Evolutionary conservation across 2,113 vertebrate species (phyloP), one percentile per base, ranked within the genome.

Genomic region (Chionomys nivalis): DNA sequence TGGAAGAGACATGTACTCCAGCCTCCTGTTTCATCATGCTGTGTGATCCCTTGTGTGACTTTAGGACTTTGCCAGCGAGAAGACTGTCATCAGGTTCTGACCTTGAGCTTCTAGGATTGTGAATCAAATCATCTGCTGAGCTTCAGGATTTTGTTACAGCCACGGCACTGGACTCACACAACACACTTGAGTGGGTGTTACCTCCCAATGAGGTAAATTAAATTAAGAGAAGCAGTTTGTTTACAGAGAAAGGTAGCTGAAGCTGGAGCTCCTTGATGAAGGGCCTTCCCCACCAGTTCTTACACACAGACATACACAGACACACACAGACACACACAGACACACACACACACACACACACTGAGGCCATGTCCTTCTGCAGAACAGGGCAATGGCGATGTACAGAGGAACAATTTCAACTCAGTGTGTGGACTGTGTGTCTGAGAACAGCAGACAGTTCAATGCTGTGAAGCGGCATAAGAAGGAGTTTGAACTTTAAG

Each of bases 391-490:
- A 49, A 39, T n/a, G 91, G 91, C 94, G 78, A 96, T 97, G 89
- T 87, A 77, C 68, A 96, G 95, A 97, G 94, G 52, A 86, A n/a
- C 23, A 63, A 83, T 93, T 95, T 97, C 94, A 96, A 90, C 90
- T 89, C 65, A 77, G 4, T 93, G 91, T 66, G 97, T 88, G 78
- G 96, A 96, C 96, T 98, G 87, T 94, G 81, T 97, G 12, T 94
- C 72, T 96, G 97, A 97, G 85, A 97, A 87, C 88, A 68, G 68
- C 96, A 96, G 96, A 96, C 97, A 97, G 97, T 97, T 96, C 97
- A 98, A 94, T 98, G 93, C 82, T 1, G 0, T 73, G 72, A 92
- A 96, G 91, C 87, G 58, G 91, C 95, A 42, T 19, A 82, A 86
- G 61, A 83, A 90, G 96, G 87, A 4, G 14, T 88, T 97, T 98